Base-by-base conservation (phyloP, 2,113 vertebrate species). In the Climacteris rufus region DNA sequence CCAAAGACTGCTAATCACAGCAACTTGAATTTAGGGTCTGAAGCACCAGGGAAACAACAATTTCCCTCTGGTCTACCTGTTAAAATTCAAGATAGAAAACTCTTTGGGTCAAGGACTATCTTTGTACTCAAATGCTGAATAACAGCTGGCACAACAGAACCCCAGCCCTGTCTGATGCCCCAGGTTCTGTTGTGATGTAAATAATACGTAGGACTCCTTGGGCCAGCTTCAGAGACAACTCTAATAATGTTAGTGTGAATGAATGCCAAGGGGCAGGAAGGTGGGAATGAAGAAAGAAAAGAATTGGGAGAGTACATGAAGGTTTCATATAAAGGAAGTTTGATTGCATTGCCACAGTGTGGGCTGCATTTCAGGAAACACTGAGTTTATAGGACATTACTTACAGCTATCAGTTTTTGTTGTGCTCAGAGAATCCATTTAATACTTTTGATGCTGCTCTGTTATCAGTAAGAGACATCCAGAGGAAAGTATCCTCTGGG, bases 111-210 rank as follows among this genome's bases (percentile, higher is more conserved):
- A 4, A 35, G 35, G 54, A 52, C 76, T 83, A 54, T 42, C 79
- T 89, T 71, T 65, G 72, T 82, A 68, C n/a, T 92, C 84, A 91
- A 87, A 75, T 52, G 57, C 53, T 87, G 56, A 88, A 71, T 52
- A 84, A 90, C 40, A 82, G 76, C 71, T 92, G 74, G 53, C 80
- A 89, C 53, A 72, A 68, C 45, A 81, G 93, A 24, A 49, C 72
- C 50, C 22, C 56, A 78, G 65, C 23, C 83, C 83, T 39, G 37
- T 40, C 90, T 81, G 90, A 80, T 81, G 76, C 64, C 76, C 65
- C 40, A 30, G 69, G 80, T 45, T 82, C 83, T 89, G 69, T 87
- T 96, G 88, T 96, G 83, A 90, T 93, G 92, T 96, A 96, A 94
- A 96, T 96, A 94, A 69, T 50, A 89, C 13, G 60, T 89, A 89